Conservation (phyloP, 2,888 invertebrate species). For the Microctonus brassicae region DNA sequence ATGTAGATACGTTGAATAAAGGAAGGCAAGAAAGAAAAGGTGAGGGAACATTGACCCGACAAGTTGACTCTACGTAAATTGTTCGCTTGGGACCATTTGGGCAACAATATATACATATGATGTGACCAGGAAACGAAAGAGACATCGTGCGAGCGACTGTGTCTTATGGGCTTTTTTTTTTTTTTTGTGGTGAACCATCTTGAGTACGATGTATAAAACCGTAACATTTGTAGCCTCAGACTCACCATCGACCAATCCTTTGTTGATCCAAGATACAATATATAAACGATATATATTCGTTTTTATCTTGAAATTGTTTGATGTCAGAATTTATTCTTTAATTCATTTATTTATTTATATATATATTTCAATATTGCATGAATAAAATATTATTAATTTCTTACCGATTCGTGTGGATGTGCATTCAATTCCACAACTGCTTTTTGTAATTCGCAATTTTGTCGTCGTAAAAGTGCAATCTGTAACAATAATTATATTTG, state of each 20-base stretch:
- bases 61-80: background rate
- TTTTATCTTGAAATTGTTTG: background rate
- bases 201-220: background rate
- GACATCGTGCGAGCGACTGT: background rate
- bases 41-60: slow-evolving; percentile 6
- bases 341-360: background rate
- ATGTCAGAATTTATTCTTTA: background rate
- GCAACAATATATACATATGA: slow-evolving; percentile 11
- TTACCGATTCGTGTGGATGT: slow-evolving; percentile 61
- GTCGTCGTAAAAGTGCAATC: slow-evolving; percentile 64
- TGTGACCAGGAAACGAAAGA: slow-evolving; percentile 19
- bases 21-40: background rate
- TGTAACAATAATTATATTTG: no score
- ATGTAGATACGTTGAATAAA: background rate
- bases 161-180: no score
- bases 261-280: slow-evolving; percentile 37
- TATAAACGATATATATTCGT: background rate
- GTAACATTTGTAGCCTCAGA: slow-evolving; percentile 4
- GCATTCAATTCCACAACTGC: slow-evolving; percentile 61
- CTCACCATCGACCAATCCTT: slow-evolving; percentile 37
- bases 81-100: slow-evolving; percentile 5
- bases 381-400: slow-evolving; percentile 35
- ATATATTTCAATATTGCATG: slow-evolving; percentile 9
- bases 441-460: slow-evolving; percentile 64
- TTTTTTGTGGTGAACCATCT: background rate